These are phyloP conservation scores for Brenthis hecate DNA, from an alignment of 2,888 invertebrate genomes.

Conservation along the genomic window DNA sequence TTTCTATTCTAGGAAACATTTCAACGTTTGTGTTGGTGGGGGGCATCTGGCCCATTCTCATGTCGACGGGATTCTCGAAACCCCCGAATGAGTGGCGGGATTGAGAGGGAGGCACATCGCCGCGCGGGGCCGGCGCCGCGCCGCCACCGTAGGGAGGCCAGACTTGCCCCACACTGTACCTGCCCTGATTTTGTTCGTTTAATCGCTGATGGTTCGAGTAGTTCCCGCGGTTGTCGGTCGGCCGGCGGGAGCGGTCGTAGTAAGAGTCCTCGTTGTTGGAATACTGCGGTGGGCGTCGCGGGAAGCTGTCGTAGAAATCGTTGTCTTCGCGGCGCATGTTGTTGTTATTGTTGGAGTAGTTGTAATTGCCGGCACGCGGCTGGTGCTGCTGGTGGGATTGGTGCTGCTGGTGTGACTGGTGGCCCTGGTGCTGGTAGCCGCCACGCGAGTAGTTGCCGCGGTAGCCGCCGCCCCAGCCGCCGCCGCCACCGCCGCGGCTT, in stretches of 20 bases:
- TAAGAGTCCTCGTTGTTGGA: conserved; percentile 49
- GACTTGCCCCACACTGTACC: conserved; percentile 45
- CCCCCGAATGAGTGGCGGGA: conserved; percentile 61
- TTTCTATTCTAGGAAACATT: conserved; percentile 84
- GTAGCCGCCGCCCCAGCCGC: conserved; percentile 74
- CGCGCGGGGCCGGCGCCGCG: conserved; percentile 37
- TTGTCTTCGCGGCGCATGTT: conserved; percentile 51
- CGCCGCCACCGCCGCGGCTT: conserved; percentile 66
- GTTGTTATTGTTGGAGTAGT: conserved; percentile 35
- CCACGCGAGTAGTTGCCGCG: conserved; percentile 54
- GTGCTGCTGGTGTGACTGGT: too few relatives aligned
- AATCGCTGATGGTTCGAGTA: conserved; percentile 33
- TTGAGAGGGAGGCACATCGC: conserved; percentile 42
- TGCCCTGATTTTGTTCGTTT: conserved; percentile 37
- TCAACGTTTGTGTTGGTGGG: conserved; percentile 62
- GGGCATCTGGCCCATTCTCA: conserved; percentile 56
- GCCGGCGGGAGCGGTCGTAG: conserved; percentile 44
- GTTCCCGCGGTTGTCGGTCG: conserved; percentile 38
- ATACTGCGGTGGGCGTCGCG: conserved; percentile 55
- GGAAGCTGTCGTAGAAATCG: conserved; percentile 51
- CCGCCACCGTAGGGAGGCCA: conserved; percentile 51
- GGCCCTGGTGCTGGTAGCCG: conserved; percentile 6
- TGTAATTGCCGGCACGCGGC: background rate
- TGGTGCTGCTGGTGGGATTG: background rate
- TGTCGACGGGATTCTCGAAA: conserved; percentile 65